Evolutionary conservation across 2,888 invertebrate species (phyloP).

Genomic region (Alcis repandata): DNA sequence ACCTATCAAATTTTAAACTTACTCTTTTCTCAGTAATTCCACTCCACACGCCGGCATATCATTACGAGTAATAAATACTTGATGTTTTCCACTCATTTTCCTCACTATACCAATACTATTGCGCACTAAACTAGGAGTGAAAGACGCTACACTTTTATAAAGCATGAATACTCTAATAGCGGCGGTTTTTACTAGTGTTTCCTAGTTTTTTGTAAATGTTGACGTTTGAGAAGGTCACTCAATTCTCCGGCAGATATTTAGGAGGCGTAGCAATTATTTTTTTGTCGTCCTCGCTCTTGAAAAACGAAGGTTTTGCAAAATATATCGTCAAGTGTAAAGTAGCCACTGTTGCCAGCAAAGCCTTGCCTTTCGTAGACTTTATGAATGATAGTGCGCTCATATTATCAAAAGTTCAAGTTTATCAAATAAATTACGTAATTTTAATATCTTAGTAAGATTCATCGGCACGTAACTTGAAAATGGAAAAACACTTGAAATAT

Average conservation of each 20-base stretch:
- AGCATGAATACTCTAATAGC: constrained; percentile 65
- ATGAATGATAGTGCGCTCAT: constrained; percentile 75
- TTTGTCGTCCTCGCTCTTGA: constrained; percentile 65
- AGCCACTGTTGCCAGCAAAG: constrained; percentile 74
- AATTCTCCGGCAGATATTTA: constrained; percentile 76
- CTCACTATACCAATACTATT: constrained; percentile 52
- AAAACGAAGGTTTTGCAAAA: constrained; percentile 78
- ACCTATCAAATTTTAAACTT: constrained; percentile 65
- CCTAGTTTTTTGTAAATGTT: constrained; percentile 28
- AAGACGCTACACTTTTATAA: constrained; percentile 60
- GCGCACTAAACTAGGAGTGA: constrained; percentile 53
- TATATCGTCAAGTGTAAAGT: constrained; percentile 75
- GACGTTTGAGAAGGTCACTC: constrained; percentile 58
- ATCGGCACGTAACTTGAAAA: not conserved
- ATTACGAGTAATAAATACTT: constrained; percentile 88
- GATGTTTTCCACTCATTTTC: constrained; percentile 75
- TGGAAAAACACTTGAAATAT: not conserved
- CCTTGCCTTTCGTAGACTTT: constrained; percentile 77
- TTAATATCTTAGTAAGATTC: constrained; percentile 5
- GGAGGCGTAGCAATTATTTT: constrained; percentile 63
- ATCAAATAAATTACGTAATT: constrained; percentile 44
- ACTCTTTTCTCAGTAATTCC: constrained; percentile 87
- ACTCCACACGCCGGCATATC: constrained; percentile 88
- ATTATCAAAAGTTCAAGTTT: constrained; percentile 50
- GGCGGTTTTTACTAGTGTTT: constrained; percentile 20